Conservation (phyloP, 1,140 invertebrate genomes). For the Caenorhabditis inopinata region DNA sequence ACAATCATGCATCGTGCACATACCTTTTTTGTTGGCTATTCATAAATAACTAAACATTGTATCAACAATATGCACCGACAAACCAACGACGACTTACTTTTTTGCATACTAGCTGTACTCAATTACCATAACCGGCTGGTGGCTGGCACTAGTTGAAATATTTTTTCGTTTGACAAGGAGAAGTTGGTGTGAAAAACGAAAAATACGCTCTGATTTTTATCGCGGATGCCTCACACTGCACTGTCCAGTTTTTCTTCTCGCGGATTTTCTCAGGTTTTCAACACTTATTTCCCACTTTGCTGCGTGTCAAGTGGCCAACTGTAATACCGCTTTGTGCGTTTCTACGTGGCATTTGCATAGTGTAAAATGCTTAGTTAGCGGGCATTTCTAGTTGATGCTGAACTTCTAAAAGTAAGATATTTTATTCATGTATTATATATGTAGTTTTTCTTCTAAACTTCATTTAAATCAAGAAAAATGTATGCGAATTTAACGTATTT, state of each 20-base stretch:
- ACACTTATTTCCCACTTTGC: background rate
- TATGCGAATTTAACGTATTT: too few relatives aligned
- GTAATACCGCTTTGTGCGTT: too few relatives aligned
- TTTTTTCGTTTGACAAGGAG: background rate
- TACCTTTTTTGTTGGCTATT: background rate
- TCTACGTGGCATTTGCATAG: too few relatives aligned
- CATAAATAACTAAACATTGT: slow-evolving; percentile 19
- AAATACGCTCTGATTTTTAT: background rate
- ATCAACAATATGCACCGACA: background rate
- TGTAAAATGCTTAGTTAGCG: too few relatives aligned
- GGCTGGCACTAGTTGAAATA: background rate
- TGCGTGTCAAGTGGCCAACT: background rate
- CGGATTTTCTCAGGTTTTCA: background rate
- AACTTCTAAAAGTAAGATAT: too few relatives aligned
- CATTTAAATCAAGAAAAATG: too few relatives aligned
- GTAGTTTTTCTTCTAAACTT: too few relatives aligned
- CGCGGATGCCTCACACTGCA: background rate
- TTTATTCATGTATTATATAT: too few relatives aligned
- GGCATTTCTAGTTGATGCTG: too few relatives aligned
- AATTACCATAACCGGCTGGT: slow-evolving; percentile 7
- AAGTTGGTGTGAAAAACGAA: background rate
- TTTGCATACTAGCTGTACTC: background rate
- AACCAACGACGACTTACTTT: background rate
- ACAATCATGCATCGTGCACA: too few relatives aligned
- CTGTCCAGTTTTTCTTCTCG: background rate